A percentile compares a stretch with the other conserved stretches of the same genome.
phyloP scores from a whole-genome alignment of 2,888 invertebrate genomes.

The Xylota sylvarum region DNA sequence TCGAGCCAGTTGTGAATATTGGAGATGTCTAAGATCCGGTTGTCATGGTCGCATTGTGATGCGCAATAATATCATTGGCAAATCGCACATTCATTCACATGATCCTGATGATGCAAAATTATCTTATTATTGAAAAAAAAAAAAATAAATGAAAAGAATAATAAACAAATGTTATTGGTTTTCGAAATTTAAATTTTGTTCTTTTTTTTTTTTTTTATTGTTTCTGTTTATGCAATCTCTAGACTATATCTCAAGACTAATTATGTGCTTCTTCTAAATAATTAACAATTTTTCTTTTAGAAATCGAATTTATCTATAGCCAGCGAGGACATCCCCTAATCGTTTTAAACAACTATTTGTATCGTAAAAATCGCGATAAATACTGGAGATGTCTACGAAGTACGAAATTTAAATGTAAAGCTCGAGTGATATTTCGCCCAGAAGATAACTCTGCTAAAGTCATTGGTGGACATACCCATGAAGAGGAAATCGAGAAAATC shows the following conservation, averaged over 20 bases:
- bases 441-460: constrained; percentile 77
- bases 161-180: constrained; percentile 17
- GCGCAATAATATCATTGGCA: constrained; percentile 76
- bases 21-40: constrained; percentile 77
- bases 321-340: constrained; percentile 81
- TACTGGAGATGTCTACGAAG: constrained; percentile 82
- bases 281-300: constrained; percentile 75
- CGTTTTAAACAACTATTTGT: constrained; percentile 80
- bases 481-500: constrained; percentile 80
- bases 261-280: constrained; percentile 23
- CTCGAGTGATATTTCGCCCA: constrained; percentile 80
- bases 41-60: constrained; percentile 79
- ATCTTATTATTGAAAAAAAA: constrained; percentile 36
- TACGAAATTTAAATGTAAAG: constrained; percentile 80
- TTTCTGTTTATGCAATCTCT: background rate
- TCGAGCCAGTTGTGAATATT: constrained; percentile 76
- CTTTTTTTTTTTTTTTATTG: background rate
- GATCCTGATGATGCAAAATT: constrained; percentile 48
- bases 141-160: constrained; percentile 6
- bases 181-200: background rate
- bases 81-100: constrained; percentile 78
- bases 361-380: constrained; percentile 81
- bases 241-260: background rate
- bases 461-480: constrained; percentile 80
- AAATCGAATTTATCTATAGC: constrained; percentile 81